Base-by-base conservation (phyloP, 2,888 invertebrate genomes). In the Drosophila siamana region DNA sequence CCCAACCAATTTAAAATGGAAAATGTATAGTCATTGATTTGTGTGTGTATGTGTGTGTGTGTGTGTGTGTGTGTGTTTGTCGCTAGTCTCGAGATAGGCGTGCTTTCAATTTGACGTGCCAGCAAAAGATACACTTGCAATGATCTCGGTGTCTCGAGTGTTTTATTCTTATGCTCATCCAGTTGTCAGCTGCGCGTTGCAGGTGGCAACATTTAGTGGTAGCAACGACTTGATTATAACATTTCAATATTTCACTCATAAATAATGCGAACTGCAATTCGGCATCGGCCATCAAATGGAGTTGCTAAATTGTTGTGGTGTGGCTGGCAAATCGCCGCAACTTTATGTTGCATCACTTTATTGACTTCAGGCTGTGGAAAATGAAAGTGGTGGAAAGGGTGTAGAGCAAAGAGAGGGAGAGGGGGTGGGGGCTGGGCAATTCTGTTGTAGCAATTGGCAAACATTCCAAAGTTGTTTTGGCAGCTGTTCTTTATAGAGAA, bases 271-370 rank as follows among this genome's bases (percentile, higher is more conserved):
- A 44, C 40, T 78, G 74, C 78, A 73, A 28, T 52, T 78, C 33
- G 43, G 52, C 61, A 74, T 54, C 30, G 57, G 41, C 54, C 74
- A n/a, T 48, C 74, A 69, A 75, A 75, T 75, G 78, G 69, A 61
- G 63, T 38, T 51, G n/a, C n/a, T n/a, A n/a, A n/a, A n/a, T n/a
- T 26, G 61, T 62, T 64, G 74, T 69, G 62, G 2, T 76, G 57
- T 38, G 72, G 54, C 76, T 19, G 28, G 36, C 26, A 59, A 74
- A 74, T 72, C 52, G 64, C 69, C 69, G 44, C 59, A 65, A 69
- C 65, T 78, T 69, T 48, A 69, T 78, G 63, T 57, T 74, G 74
- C 78, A 69, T 68, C 63, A 78, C 68, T 71, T 77, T 70, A 74
- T 77, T 66, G 77, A 55, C 61, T 74, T 30, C 47, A n/a, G 33